Conservation (phyloP, 2,113 vertebrate species). For the Chaetops frenatus region DNA sequence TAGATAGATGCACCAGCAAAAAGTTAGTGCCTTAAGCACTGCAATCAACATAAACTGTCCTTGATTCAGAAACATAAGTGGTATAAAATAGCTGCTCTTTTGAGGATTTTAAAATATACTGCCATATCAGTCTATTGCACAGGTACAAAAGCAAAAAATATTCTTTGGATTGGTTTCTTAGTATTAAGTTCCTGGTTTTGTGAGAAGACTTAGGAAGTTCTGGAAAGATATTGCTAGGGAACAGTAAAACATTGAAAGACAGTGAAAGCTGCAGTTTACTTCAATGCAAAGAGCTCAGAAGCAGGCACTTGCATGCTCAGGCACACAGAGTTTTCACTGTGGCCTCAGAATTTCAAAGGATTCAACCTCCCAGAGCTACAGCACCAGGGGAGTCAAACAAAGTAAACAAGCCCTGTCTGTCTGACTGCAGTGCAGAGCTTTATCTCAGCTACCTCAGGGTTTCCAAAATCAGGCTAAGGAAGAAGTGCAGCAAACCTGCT, state of each 20-base stretch:
- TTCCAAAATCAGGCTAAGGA: not conserved
- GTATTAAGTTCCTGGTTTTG: not conserved
- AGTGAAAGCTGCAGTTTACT: not conserved
- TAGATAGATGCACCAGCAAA: not conserved
- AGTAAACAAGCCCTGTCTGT: not conserved
- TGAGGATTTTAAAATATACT: not conserved
- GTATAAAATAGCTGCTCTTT: not conserved
- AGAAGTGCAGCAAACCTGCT: not conserved
- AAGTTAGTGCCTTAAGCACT: not conserved
- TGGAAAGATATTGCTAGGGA: not conserved
- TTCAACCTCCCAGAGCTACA: not conserved
- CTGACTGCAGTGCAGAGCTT: not conserved
- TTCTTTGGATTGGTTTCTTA: not conserved
- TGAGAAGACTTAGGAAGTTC: not conserved
- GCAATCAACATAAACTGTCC: not conserved
- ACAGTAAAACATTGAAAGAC: not conserved
- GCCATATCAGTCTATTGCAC: not conserved
- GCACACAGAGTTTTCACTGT: not conserved
- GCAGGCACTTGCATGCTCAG: fast-evolving
- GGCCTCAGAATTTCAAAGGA: not conserved
- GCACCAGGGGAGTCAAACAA: not conserved
- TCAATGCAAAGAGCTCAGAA: not conserved
- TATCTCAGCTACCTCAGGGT: not conserved
- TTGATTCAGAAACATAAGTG: not conserved
- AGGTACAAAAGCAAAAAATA: not conserved